Conservation (phyloP, 2,888 invertebrate genomes). For the Limenitis camilla region DNA sequence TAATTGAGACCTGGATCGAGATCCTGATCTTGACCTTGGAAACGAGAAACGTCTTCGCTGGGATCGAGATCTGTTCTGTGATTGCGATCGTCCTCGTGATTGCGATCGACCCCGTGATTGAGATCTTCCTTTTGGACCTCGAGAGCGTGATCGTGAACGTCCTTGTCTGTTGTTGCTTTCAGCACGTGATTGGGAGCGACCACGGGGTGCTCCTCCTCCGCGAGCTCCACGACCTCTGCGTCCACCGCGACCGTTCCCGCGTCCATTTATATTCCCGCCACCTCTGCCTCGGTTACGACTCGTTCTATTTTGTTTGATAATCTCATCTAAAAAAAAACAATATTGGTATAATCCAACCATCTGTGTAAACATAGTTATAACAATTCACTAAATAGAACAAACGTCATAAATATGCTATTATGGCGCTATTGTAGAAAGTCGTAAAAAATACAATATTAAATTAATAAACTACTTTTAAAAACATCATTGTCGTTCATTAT, state of each 20-base stretch:
- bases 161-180: slow-evolving; percentile 38
- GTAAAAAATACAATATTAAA: too few relatives aligned
- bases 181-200: slow-evolving; percentile 35
- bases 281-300: slow-evolving; percentile 55
- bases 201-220: slow-evolving; percentile 37
- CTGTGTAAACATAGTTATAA: too few relatives aligned
- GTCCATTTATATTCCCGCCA: slow-evolving; percentile 32
- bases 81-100: slow-evolving; percentile 27
- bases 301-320: slow-evolving; percentile 54
- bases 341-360: neutral
- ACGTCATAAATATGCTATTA: too few relatives aligned
- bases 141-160: slow-evolving; percentile 39
- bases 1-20: slow-evolving; percentile 52
- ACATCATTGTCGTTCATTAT: too few relatives aligned
- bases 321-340: slow-evolving; percentile 46
- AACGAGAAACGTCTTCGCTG: slow-evolving; percentile 38
- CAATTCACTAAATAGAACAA: too few relatives aligned
- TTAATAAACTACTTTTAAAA: too few relatives aligned
- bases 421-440: too few relatives aligned
- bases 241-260: slow-evolving; percentile 36
- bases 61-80: slow-evolving; percentile 30
- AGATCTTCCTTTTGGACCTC: slow-evolving; percentile 17
- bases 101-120: slow-evolving; percentile 35
- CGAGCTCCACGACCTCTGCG: slow-evolving; percentile 35
- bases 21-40: slow-evolving; percentile 47